A percentile compares a stretch with the other conserved stretches of the same genome.
Evolutionary conservation across 1,140 invertebrate species (phyloP).

Genomic region (Hypsibius dujardini): DNA sequence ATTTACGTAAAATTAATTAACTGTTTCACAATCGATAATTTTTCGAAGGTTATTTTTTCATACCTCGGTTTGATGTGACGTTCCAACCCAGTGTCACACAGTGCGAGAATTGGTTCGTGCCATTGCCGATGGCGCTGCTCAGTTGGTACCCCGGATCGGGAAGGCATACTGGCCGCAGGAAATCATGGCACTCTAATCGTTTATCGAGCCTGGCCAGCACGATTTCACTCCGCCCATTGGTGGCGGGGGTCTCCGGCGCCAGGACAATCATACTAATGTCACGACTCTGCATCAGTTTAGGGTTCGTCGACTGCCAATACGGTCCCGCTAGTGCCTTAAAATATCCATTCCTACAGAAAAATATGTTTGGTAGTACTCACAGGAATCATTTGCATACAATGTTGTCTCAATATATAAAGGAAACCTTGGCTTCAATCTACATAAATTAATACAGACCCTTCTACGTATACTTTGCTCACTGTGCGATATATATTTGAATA

Average conservation of each 20-base stretch:
- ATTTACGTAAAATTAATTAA: too few species aligned
- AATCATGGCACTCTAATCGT: conserved; percentile 7
- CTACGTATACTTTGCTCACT: too few species aligned
- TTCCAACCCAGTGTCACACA: conserved; percentile 15
- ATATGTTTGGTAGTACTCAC: background rate
- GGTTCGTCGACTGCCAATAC: conserved; percentile 5
- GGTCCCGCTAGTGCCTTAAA: conserved; percentile 2
- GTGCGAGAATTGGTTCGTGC: background rate
- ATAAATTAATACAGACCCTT: too few species aligned
- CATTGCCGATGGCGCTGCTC: too few species aligned
- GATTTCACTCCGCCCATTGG: background rate
- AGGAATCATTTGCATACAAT: background rate
- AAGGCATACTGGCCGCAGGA: conserved; percentile 7
- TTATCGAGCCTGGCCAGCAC: background rate
- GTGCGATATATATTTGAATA: too few species aligned
- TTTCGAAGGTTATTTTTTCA: too few species aligned
- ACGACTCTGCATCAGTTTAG: conserved; percentile 11
- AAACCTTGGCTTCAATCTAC: too few species aligned
- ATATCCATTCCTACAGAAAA: conserved; percentile 9
- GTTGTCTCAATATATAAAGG: background rate
- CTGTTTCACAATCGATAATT: too few species aligned
- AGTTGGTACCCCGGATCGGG: background rate
- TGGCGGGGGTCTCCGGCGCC: background rate
- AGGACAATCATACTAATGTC: conserved; percentile 11
- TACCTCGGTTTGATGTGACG: conserved; percentile 5